These are phyloP conservation scores for Nephrotoma appendiculata DNA, from an alignment of 2,888 invertebrate genomes.

Conservation along the genomic window DNA sequence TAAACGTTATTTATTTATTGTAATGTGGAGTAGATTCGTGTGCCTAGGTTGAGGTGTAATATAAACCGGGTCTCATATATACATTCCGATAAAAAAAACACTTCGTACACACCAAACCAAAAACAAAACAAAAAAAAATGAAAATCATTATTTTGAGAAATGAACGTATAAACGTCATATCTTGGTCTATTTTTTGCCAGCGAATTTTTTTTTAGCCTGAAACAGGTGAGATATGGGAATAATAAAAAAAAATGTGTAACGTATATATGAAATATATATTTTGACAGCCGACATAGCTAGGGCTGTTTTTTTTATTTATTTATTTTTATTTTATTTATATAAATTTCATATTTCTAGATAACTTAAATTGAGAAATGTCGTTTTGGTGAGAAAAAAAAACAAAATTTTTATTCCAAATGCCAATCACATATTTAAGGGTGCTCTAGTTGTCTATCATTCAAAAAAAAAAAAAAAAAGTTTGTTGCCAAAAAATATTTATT, in stretches of 20 bases:
- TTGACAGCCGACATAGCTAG: background rate
- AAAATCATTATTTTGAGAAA: background rate
- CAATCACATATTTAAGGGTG: background rate
- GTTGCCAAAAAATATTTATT: background rate
- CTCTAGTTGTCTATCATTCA: background rate
- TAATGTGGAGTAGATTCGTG: too few species aligned
- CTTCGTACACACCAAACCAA: background rate
- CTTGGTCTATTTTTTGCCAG: background rate
- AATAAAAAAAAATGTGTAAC: background rate
- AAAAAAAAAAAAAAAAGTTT: background rate
- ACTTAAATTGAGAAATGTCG: background rate
- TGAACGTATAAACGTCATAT: background rate
- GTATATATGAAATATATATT: background rate
- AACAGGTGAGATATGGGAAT: slow-evolving; percentile 4
- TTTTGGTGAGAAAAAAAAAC: background rate
- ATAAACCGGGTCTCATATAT: background rate
- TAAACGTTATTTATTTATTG: too few species aligned
- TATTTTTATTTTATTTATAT: background rate
- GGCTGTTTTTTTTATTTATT: background rate
- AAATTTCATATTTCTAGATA: background rate
- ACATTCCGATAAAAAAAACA: background rate
- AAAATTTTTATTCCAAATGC: background rate
- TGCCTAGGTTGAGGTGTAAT: too few species aligned
- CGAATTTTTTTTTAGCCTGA: background rate
- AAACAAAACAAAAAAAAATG: background rate